Base-by-base conservation (phyloP, 2,113 vertebrate genomes). In the Talpa occidentalis region DNA sequence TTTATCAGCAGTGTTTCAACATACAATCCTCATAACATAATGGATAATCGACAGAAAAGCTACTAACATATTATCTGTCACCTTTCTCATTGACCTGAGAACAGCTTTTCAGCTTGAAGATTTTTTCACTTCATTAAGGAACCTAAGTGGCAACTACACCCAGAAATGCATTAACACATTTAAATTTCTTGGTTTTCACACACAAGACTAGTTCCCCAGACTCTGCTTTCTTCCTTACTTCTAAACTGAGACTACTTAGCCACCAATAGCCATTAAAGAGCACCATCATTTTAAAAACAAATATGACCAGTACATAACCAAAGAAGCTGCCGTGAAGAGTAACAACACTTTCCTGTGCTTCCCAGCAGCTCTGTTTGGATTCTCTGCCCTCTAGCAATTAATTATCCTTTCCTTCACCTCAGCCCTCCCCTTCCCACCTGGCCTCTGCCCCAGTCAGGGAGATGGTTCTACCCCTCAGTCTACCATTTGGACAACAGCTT, bases 11-110 rank as follows among this genome's bases (percentile, higher is more conserved):
- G 94, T 78, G 95, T 95, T 97, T 98, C 96, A 52, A 97, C 97
- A 90, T 96, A 98, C 96, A 98, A 97, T 97, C 93, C 97, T 98
- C 97, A 98, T 98, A 97, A 97, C 96, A 97, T 98, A 98, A 98
- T 94, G 98, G 95, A 91, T 97, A 92, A 98, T 98, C 94, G 97
- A 98, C 98, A 98, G 97, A 93, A 96, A 97, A 66, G 77, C 76
- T 94, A 78, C 56, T 88, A 96, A 94, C 91, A 2, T 96, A 97
- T 98, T 98, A 98, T 98, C 96, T 97, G 96, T 98, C 98, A 98
- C 97, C 94, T 96, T 97, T 82, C 84, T 97, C 97, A 97, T 96
- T 98, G 97, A 98, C 98, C 98, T 96, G 95, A 96, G 97, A 97
- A 97, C 79, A 49, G 89, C 90, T 95, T 73, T 95, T 97, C 91